Base-by-base conservation (phyloP, 2,797 vertebrate genomes). In the Oreochromis mossambicus region DNA sequence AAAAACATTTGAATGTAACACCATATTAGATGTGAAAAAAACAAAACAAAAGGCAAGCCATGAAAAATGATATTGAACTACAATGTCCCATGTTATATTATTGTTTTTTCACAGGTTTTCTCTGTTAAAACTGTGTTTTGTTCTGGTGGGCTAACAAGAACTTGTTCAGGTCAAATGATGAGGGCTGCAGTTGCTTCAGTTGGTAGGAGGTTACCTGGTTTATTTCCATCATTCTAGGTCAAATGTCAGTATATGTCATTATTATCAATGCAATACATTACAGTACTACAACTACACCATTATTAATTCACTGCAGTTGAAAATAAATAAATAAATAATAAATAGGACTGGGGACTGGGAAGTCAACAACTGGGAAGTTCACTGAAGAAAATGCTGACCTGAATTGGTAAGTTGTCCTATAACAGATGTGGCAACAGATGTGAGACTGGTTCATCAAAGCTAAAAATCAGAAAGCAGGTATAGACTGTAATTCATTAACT, bases 121-220 rank as follows among this genome's bases (percentile, higher is more conserved):
- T 55, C 11, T 56, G 34, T 70, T 32, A 38, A 77, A 82, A 61
- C 52, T 14, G 32, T 80, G 24, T 87, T 85, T 61, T 76, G 51
- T 86, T 73, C 68, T 82, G 78, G 15, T 83, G 80, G 79, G 66
- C 80, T 24, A 21, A 82, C 77, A 85, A 61, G 78, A 38, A 46
- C 15, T 26, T 15, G 36, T 73, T 91, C 51, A 55, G 79, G 56
- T 85, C 81, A 87, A 90, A 88, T 63, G 55, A 78, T 32, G 26
- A 78, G 84, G 85, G 77, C 75, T 85, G 52, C 77, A 73, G 10
- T 83, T 55, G 83, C 88, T 88, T 79, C 48, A 46, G 87, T 86
- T 85, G 55, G 21, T 34, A 19, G 7, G 48, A 81, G 41, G 17
- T 86, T 82, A 80, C 26, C 34, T 63, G 55, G 32, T 68, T 82